Evolutionary conservation across 2,888 invertebrate genomes (phyloP).

Genomic region (Drosophila pullipes): DNA sequence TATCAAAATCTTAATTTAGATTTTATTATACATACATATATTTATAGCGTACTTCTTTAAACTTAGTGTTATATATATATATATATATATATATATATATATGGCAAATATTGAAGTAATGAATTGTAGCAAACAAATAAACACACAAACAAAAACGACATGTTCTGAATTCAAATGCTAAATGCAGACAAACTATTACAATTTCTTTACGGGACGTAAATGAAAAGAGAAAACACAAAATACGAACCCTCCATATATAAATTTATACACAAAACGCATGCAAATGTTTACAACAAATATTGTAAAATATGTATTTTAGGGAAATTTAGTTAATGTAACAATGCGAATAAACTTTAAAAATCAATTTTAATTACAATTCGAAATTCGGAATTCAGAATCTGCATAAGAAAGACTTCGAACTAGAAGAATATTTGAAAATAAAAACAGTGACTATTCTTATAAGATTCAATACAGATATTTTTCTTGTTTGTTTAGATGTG

Average conservation of each 20-base stretch:
- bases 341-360: constrained; percentile 39
- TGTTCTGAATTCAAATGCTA: constrained; percentile 66
- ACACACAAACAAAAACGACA: constrained; percentile 27
- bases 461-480: constrained; percentile 20
- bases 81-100: constrained; percentile 19
- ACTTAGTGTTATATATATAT: constrained; percentile 54
- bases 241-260: constrained; percentile 69
- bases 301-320: constrained; percentile 63
- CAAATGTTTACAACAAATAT: constrained; percentile 19
- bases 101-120: constrained; percentile 65
- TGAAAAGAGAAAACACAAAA: constrained; percentile 14
- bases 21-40: constrained; percentile 40
- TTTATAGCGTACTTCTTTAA: constrained; percentile 65
- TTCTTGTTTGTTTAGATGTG: constrained; percentile 41
- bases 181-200: constrained; percentile 24
- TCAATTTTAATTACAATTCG: constrained; percentile 49
- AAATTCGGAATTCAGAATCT: constrained; percentile 66
- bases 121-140: constrained; percentile 63
- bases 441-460: constrained; percentile 22
- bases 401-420: constrained; percentile 72
- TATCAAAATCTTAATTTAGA: constrained; percentile 37
- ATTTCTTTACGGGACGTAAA: constrained; percentile 27
- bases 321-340: constrained; percentile 58
- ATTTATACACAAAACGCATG: constrained; percentile 28
- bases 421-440: constrained; percentile 29